Evolutionary conservation across 2,888 invertebrate genomes (phyloP), one percentile per base, ranked within the genome.

Genomic region (Epiperipatus broadwayi): DNA sequence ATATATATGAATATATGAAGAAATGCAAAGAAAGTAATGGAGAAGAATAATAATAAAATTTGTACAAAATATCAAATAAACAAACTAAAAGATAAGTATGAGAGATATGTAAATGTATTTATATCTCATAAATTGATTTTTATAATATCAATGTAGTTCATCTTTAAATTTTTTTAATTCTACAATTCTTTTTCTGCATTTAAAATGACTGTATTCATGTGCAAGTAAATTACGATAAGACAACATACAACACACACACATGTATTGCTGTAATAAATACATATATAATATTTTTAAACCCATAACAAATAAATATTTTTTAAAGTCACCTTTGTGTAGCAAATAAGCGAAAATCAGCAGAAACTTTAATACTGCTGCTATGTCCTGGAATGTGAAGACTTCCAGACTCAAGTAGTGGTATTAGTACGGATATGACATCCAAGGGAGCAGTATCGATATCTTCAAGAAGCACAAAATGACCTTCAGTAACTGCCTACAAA

Each of bases 391-490:
- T 76, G 39, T 75, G 73, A 2, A 91, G 65, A 15, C 71, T 71
- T 42, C 75, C 71, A 39, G 78, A 75, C 60, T 93, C 87, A 27
- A 91, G 60, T 3, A 95, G 65, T 32, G 80, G 78, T 46, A 78
- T 72, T 8, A 95, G 59, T 10, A 87, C 72, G 0, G 89, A 80
- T 1, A 83, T 75, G 0, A 95, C 84, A 57, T 97, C 97, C 53
- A 80, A 71, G 2, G 85, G 80, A 2, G 91, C 93, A 43, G 75
- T 73, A 56, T 97, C 93, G 34, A 97, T 73, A 56, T 97, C 97
- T 65, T 97, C 95, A 43, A 97, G 61, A 2, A 97, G 64, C 19
- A 97, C 59, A 91, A 95, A 95, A 52, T 77, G 71, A 0, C 87
- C 87, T 51, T 75, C 69, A 52, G 72, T 66, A 4, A 84, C 79